Conservation (phyloP, 2,888 invertebrate genomes). For the Cordylochernes scorpioides region DNA sequence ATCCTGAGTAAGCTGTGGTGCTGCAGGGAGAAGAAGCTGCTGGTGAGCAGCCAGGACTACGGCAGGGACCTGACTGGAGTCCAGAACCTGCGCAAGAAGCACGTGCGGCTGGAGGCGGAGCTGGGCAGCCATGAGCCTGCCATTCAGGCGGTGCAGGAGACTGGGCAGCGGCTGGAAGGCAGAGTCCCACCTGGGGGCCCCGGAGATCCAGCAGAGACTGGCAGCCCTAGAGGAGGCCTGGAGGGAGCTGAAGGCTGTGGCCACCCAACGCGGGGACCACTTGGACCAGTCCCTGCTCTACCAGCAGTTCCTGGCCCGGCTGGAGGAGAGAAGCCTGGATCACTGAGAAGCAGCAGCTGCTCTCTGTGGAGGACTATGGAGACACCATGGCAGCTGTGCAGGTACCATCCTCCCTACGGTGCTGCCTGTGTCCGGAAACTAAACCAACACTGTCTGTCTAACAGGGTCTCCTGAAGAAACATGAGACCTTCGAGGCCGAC, state of each 20-base stretch:
- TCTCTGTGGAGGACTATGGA: slow-evolving; percentile 81
- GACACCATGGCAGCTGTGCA: slow-evolving; percentile 71
- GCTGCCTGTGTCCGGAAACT: no score
- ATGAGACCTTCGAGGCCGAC: slow-evolving; percentile 94
- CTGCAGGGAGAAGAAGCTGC: slow-evolving; percentile 59
- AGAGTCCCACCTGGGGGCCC: slow-evolving; percentile 64
- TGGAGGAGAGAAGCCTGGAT: slow-evolving; percentile 97
- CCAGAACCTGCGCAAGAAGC: slow-evolving; percentile 91
- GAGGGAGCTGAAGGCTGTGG: slow-evolving; percentile 58
- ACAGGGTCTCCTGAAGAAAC: slow-evolving; percentile 78
- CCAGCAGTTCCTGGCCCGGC: slow-evolving; percentile 87
- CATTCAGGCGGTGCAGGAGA: slow-evolving; percentile 50
- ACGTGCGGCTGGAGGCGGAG: slow-evolving; percentile 88
- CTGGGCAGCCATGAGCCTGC: slow-evolving; percentile 85
- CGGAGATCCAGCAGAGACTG: slow-evolving; percentile 53
- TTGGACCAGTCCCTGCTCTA: slow-evolving; percentile 80
- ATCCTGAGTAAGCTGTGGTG: no score
- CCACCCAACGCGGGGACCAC: slow-evolving; percentile 63
- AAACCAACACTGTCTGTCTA: no score
- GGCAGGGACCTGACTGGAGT: slow-evolving; percentile 92
- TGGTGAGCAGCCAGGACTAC: slow-evolving; percentile 90
- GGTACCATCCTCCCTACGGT: no score
- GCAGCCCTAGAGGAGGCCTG: slow-evolving; percentile 67
- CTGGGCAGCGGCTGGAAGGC: slow-evolving; percentile 61
- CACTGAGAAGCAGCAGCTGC: slow-evolving; percentile 72